Evolutionary conservation across 2,888 invertebrate species (phyloP), one percentile per base, ranked within the genome.

Genomic region (Thecophora atra): DNA sequence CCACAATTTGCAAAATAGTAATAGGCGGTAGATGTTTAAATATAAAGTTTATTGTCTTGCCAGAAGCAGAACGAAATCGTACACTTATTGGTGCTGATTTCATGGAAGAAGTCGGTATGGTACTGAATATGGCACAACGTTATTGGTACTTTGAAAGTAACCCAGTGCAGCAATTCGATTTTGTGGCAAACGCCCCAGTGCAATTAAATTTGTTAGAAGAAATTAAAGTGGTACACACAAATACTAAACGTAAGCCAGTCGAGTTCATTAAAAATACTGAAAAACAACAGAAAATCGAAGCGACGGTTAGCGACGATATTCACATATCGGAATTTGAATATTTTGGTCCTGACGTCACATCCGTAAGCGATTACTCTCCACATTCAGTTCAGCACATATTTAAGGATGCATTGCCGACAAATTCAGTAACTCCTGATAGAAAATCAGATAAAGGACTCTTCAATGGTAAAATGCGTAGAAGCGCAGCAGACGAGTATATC

Each of bases 21-120:
- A 73, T 73, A 42, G 74, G 75, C 67, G 75, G 76, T 21, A n/a
- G 8, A n/a, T 54, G 64, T n/a, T 47, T 47, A 47, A 47, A 47
- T n/a, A 47, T 47, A 15, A 11, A 4, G n/a, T 47, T 47, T 47
- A n/a, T 47, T 4, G 17, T 47, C 13, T 5, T 47, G 5, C 15
- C 17, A n/a, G 4, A 47, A 15, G 47, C 47, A n/a, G 17, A 47
- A 17, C 5, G 47, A 5, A 47, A 47, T 11, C 11, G 47, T 5
- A 47, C 47, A 5, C 47, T 47, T 5, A 47, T 47, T 5, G 47
- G 47, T n/a, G 47, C 47, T 17, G 47, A 47, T n/a, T 47, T 47
- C n/a, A 47, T 1, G 47, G 17, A 47, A 5, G 13, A 47, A 47
- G 6, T 5, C 17, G 47, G 47, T 17, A 47, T 47, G n/a, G 47